Base-by-base conservation (phyloP, 2,113 vertebrate genomes). In the Amblyornis subalaris region DNA sequence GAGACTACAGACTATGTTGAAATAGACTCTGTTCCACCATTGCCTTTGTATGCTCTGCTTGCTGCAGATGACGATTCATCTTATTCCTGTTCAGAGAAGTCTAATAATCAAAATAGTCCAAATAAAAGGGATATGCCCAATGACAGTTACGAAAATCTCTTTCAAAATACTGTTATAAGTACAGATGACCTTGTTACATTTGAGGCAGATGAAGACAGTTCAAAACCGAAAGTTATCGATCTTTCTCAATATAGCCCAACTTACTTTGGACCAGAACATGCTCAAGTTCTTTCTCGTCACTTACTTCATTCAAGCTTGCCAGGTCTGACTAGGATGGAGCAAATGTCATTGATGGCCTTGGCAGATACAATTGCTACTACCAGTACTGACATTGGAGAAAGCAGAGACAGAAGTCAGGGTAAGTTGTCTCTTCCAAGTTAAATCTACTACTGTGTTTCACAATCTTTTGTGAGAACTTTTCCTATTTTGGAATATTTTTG, bases 341-440 rank as follows among this genome's bases (percentile, higher is more conserved):
- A 99, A 95, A 99, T 99, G 99, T 99, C 98, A 54, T 94, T 99
- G 88, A 99, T 99, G 99, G 99, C 99, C 2, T 97, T 99, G 69
- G 99, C 99, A 20, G 99, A 99, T 97, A 99, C 99, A 53, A 98
- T 99, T 81, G 99, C 99, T 71, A 99, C 99, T 84, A 99, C 99
- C 78, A 99, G 99, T 97, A 99, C 99, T 65, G 99, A 99, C 94
- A 98, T 99, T 60, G 98, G 99, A 94, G 98, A 99, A 95, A 99
- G 98, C 97, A 98, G 99, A 97, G 98, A 98, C 93, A 98, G 97
- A 93, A 98, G 94, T 95, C 98, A 99, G 97, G 99, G 99, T 99
- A 98, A 96, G 79, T 20, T 44, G 7, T 55, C 14, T 86, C 12
- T 71, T 85, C 12, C 20, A 55, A 35, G 16, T 61, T 48, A 25